Base-by-base conservation (phyloP, 2,113 vertebrate genomes). In the Laticauda colubrina region DNA sequence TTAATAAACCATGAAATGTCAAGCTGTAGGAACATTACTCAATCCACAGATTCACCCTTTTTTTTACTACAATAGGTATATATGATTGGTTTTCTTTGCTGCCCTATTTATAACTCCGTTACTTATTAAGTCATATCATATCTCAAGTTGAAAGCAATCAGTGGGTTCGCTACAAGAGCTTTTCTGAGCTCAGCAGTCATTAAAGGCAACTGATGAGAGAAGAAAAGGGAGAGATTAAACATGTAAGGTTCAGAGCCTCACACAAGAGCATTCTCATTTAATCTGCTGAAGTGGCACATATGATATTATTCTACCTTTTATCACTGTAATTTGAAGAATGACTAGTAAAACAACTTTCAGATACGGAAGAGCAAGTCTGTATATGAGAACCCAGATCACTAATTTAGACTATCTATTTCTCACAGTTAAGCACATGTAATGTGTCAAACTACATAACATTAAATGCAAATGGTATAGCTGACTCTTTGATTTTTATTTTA, bases 1-100 rank as follows among this genome's bases (percentile, higher is more conserved):
- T 91, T 94, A 94, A 89, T 91, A 94, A 93, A 92, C 24, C 92
- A 89, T 61, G 14, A 56, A 8, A 92, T 92, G 91, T n/a, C 85
- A 69, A 93, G 93, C 51, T 90, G 51, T 88, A 91, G 95, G 59
- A 43, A 34, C 59, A 26, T 81, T 7, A 69, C 85, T 39, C 43
- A 59, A 29, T 26, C 21, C 43, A 92, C 69, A 91, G 10, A 87
- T 61, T 87, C 43, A 61, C 29, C 88, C 91, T 15, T 90, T 81
- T 29, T 29, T 89, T 61, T 20, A 91, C 96, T 90, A 94, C 2
- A 20, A 57, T 20, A 89, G 29, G 69, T 88, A 64, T 43, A 85
- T 81, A 81, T 56, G 45, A 86, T 43, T 26, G 64, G 34, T 39
- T 87, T 45, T 90, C 86, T 91, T 64, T 55, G 55, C 85, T 87